Percentiles rank a stretch among this genome's conserved stretches.
Conservation (phyloP, 30 jellyfish, hydroid and myxozoan genomes). For the Chrysaora quinquecirrha region DNA sequence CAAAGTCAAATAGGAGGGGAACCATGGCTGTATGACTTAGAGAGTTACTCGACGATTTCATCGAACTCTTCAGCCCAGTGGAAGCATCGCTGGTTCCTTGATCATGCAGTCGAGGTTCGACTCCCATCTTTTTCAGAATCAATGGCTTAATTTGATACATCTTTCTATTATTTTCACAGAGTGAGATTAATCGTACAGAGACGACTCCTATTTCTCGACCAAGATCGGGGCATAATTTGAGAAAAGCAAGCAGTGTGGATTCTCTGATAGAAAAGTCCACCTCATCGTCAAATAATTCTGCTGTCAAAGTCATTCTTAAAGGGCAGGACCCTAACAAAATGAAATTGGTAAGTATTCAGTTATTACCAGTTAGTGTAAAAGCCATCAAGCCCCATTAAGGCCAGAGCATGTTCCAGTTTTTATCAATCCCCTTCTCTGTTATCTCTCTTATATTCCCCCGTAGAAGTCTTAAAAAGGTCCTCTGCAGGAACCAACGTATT, state of each 20-base stretch:
- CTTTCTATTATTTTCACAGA: background rate
- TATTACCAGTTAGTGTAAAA: background rate
- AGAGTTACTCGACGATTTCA: too few relatives aligned
- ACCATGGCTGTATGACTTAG: too few relatives aligned
- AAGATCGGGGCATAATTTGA: background rate
- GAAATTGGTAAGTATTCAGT: conserved; percentile 25
- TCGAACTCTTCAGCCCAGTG: too few relatives aligned
- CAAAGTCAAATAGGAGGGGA: too few relatives aligned
- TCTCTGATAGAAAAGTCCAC: background rate
- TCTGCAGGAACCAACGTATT: background rate
- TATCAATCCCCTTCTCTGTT: background rate
- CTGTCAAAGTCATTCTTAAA: conserved; percentile 22
- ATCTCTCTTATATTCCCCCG: background rate
- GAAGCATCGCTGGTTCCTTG: too few relatives aligned
- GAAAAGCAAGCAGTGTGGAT: conserved; percentile 46
- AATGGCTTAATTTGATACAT: too few relatives aligned
- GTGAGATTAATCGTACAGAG: background rate
- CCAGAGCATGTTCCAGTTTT: background rate
- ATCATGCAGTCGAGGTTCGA: too few relatives aligned
- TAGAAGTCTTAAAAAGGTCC: background rate
- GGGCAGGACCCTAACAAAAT: conserved; percentile 56
- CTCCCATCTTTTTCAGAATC: too few relatives aligned
- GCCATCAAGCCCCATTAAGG: too few relatives aligned
- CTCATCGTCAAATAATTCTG: conserved; percentile 1
- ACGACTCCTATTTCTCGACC: background rate